Base-by-base conservation (phyloP, 2,888 invertebrate genomes). In the Nomada lathburiana region DNA sequence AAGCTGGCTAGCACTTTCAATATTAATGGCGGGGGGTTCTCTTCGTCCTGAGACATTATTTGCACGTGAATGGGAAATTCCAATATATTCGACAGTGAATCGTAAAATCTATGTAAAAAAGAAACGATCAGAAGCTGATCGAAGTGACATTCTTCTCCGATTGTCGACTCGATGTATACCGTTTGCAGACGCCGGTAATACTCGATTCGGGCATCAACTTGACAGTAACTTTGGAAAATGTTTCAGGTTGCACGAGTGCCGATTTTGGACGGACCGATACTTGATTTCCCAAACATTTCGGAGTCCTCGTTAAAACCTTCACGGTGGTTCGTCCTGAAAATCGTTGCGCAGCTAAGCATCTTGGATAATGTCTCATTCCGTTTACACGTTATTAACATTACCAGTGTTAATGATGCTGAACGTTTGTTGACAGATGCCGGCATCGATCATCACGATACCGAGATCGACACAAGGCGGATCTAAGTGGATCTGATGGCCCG, bases 391-490 rank as follows among this genome's bases (percentile, higher is more conserved):
- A 1, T 36, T 36, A 36, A 36, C 7, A 7, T 36, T 72, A 86
- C 85, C 83, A 1, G 16, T 83, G 16, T 86, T 86, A 11, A 70
- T 18, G 2, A 86, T 23, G 10, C 75, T 60, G 36, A 86, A 86
- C 29, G 53, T 78, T 11, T 78, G 75, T 44, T 86, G 85, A 29
- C 72, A 83, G 47, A 86, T 60, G 23, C 72, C 83, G 0, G 72
- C 69, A 50, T 83, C 86, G 42, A 73, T 64, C 47, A 64, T 80
- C 3, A 70, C 68, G 2, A 83, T 73, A 2, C 85, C 85, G 0
- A 86, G 53, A 64, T 86, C 85, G 10, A 86, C 10, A n/a, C 85
- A 71, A 2, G 71, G 67, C 13, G 83, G 86, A 67, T 86, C 59
- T 13, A 86, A 57, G 10, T 75, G 63, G 18, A 86, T 67, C 20